Percentiles rank a stretch among this genome's conserved stretches.
phyloP scores from a whole-genome alignment of 1,140 invertebrate species.

The Drosophila paulistorum region DNA sequence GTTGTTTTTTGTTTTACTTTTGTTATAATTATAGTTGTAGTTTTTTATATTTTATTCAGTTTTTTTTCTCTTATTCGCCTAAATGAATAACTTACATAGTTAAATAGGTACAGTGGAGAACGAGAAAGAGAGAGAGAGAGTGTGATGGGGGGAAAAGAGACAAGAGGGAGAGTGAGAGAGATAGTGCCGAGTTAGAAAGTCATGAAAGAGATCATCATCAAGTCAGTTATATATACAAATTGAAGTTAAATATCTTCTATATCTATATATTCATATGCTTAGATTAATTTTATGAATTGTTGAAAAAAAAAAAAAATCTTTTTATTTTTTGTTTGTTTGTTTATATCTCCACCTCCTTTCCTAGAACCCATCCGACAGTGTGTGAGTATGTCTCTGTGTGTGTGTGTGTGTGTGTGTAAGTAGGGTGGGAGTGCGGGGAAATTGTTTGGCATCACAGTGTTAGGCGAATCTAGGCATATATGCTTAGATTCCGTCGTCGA shows the following conservation, averaged over 20 bases:
- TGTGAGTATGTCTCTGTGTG: not conserved
- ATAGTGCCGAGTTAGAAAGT: slow-evolving; percentile 18
- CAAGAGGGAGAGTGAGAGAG: not conserved
- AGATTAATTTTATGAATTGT: slow-evolving; percentile 15
- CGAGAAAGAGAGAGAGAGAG: not conserved
- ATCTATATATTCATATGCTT: slow-evolving; percentile 9
- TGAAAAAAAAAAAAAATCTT: slow-evolving; percentile 1
- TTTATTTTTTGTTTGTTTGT: not conserved
- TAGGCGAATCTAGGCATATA: slow-evolving; percentile 59
- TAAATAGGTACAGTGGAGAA: slow-evolving; percentile 10
- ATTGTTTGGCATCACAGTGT: slow-evolving; percentile 69
- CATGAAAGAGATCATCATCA: slow-evolving; percentile 13
- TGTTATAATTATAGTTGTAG: slow-evolving; percentile 3
- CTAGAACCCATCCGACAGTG: not conserved
- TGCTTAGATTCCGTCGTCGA: slow-evolving; percentile 72
- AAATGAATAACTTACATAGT: slow-evolving; percentile 14
- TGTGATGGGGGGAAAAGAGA: slow-evolving; percentile 1
- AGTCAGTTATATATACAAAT: slow-evolving; percentile 12
- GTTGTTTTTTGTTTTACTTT: slow-evolving; percentile 5
- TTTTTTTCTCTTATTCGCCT: not conserved
- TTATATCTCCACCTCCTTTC: slow-evolving; percentile 6
- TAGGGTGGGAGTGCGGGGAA: slow-evolving; percentile 8
- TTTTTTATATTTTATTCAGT: not conserved
- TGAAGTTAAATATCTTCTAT: not conserved
- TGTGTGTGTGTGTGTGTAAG: not conserved